Evolutionary conservation across 2,888 invertebrate genomes (phyloP).

Genomic region (Lysandra coridon): DNA sequence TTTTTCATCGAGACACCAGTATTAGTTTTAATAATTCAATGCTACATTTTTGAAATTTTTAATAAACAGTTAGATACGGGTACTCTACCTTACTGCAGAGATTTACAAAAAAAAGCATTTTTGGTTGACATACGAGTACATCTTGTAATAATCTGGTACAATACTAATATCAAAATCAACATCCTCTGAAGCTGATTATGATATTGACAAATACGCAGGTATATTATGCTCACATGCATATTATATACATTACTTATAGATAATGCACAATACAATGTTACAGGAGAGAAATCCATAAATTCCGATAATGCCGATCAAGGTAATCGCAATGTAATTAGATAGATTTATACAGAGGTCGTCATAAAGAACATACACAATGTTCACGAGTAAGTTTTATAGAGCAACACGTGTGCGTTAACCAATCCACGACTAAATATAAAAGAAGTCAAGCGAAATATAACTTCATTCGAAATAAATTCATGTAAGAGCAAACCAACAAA

Average conservation of each 20-base stretch:
- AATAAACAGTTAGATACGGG: background rate
- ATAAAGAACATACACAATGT: background rate
- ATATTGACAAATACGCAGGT: background rate
- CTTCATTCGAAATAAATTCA: background rate
- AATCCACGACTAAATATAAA: too few relatives aligned
- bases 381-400: background rate
- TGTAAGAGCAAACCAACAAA: background rate
- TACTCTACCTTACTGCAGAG: too few relatives aligned
- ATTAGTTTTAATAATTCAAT: background rate
- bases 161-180: background rate
- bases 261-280: slow-evolving; percentile 7
- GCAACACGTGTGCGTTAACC: background rate
- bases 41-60: background rate
- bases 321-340: slow-evolving; percentile 18
- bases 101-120: background rate
- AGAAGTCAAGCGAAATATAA: background rate
- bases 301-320: slow-evolving; percentile 16
- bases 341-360: background rate
- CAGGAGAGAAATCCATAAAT: slow-evolving; percentile 10
- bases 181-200: background rate
- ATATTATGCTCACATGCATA: too few relatives aligned
- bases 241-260: background rate
- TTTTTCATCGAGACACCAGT: slow-evolving; percentile 12
- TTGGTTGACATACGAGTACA: too few relatives aligned
- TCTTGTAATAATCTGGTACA: too few relatives aligned